Evolutionary conservation across 2,797 vertebrate species (phyloP).

Genomic region (Aplochiton taeniatus): DNA sequence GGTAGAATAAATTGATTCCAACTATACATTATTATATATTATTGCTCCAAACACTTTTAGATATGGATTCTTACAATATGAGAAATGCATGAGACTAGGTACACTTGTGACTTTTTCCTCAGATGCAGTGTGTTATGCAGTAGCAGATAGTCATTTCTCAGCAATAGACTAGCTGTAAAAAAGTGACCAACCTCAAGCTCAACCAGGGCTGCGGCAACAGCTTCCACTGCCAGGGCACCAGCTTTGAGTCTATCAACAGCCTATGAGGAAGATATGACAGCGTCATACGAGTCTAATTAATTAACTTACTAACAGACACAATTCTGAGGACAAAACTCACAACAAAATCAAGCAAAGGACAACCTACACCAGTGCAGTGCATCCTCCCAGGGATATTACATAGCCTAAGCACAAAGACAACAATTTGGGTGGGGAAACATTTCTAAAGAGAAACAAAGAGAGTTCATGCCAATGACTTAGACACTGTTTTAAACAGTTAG

Average conservation of each 20-base stretch:
- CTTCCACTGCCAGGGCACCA: slow-evolving; percentile 92
- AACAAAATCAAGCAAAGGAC: neutral
- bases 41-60: too few species aligned
- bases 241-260: slow-evolving; percentile 94
- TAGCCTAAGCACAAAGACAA: too few species aligned
- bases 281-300: neutral
- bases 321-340: neutral
- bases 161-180: neutral
- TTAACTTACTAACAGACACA: slow-evolving; percentile 1
- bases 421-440: too few species aligned
- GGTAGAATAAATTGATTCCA: slow-evolving; percentile 14
- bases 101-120: too few species aligned
- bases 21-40: too few species aligned
- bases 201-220: slow-evolving; percentile 94
- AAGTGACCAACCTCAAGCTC: slow-evolving; percentile 87
- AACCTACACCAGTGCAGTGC: too few species aligned
- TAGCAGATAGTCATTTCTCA: neutral
- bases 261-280: slow-evolving; percentile 63
- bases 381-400: too few species aligned
- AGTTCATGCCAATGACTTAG: too few species aligned
- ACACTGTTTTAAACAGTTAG: too few species aligned
- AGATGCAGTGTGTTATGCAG: neutral
- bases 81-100: too few species aligned
- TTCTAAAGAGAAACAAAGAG: too few species aligned
- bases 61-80: too few species aligned